These are phyloP conservation scores for Hanleya hanleyi DNA, from an alignment of 2,888 invertebrate species.

Conservation along the genomic window DNA sequence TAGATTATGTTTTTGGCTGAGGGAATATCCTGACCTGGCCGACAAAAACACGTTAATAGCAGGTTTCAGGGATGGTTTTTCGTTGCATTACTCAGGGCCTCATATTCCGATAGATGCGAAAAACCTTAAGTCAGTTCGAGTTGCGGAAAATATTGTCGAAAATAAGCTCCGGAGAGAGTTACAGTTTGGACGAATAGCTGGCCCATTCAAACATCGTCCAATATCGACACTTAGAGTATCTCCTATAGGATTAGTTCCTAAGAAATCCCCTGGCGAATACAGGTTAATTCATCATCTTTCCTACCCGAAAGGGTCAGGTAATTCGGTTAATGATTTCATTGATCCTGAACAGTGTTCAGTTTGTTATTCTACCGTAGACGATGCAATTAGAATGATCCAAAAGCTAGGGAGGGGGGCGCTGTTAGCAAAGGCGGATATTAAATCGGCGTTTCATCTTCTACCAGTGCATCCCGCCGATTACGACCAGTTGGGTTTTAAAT, in stretches of 20 bases:
- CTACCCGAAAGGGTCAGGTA: slow-evolving; percentile 16
- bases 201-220: no score
- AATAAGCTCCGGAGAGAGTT: no score
- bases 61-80: no score
- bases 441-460: slow-evolving; percentile 31
- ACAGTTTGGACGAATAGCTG: no score
- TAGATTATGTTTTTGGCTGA: no score
- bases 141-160: no score
- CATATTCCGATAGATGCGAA: no score
- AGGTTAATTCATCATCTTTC: slow-evolving; percentile 30
- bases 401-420: slow-evolving; percentile 9
- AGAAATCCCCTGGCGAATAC: slow-evolving; percentile 23
- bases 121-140: no score
- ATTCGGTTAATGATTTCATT: slow-evolving; percentile 26
- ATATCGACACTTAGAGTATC: slow-evolving; percentile 11
- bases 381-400: slow-evolving; percentile 18
- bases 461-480: slow-evolving; percentile 28
- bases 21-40: no score
- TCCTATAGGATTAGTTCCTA: slow-evolving; percentile 29
- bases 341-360: slow-evolving; percentile 14
- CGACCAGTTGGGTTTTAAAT: slow-evolving; percentile 27
- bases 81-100: no score
- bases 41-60: no score
- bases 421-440: slow-evolving; percentile 30
- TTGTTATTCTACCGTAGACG: slow-evolving; percentile 10